Base-by-base conservation (phyloP, 1,140 invertebrate genomes). In the Drosophila mojavensis region DNA sequence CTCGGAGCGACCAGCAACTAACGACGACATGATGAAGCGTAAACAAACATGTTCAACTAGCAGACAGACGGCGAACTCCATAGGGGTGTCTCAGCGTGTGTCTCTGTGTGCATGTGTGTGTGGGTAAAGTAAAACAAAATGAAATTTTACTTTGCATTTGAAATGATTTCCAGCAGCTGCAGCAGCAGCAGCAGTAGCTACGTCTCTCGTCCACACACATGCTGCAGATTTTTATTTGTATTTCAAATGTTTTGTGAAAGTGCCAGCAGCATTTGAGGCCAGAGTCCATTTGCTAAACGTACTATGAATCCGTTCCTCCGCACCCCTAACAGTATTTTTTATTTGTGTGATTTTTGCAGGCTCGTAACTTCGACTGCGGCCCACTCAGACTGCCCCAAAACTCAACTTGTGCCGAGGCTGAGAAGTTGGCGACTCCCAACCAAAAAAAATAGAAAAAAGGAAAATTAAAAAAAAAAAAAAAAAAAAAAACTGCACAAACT, bases 21-120 rank as follows among this genome's bases (percentile, higher is more conserved):
- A 88, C 83, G 83, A 88, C 84, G 77, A 89, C 84, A 89, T 89
- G 84, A 90, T 89, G 84, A 89, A 84, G 84, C 84, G 84, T 89
- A 89, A 89, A 89, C 85, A 89, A 89, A 89, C 85, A 90, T 89
- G 85, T 84, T 78, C 78, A 78, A 75, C 75, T 90, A 50, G 81
- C 64, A 69, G 84, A 89, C 84, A 79, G 70, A 71, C 58, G 43
- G 56, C 73, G 55, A 62, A 28, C 53, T 20, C 1, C 9, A 41
- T 56, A 41, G 54, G 51, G 43, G 43, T 33, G 54, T 33, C n/a
- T 55, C 26, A 6, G 11, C 30, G 11, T 53, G 6, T 13, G n/a
- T 5, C 1, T 28, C 11, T 26, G 5, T 28, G 13, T 3, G 2
- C 10, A n/a, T 36, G 15, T 47, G 17, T 30, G 10, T 39, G 61